These are phyloP conservation scores for Stomatorhinus walkeri DNA, from an alignment of 2,797 vertebrate species.

Conservation along the genomic window DNA sequence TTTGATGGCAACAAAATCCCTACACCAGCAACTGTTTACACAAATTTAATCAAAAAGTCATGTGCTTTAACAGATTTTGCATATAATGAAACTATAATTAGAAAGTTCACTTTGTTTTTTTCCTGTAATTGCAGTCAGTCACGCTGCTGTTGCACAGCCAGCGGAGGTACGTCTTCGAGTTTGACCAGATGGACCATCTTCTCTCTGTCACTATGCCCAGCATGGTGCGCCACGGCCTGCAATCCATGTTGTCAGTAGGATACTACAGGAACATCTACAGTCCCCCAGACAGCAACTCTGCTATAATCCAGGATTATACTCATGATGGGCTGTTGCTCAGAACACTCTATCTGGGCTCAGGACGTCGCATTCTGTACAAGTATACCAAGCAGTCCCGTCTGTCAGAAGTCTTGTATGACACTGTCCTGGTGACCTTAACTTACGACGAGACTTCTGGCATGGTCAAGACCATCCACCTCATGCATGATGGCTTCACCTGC, in stretches of 20 bases:
- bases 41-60: background rate
- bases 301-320: conserved; percentile 78
- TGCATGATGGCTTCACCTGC: conserved; percentile 93
- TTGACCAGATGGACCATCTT: conserved; percentile 84
- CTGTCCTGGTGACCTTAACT: conserved; percentile 90
- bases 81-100: background rate
- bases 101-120: background rate
- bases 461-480: conserved; percentile 97
- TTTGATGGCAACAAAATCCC: background rate
- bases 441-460: conserved; percentile 92
- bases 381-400: conserved; percentile 84
- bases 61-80: background rate
- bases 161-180: conserved; percentile 92
- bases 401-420: conserved; percentile 90
- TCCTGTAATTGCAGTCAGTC: conserved; percentile 69
- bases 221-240: conserved; percentile 88
- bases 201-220: conserved; percentile 93
- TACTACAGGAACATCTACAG: conserved; percentile 94
- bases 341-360: conserved; percentile 80
- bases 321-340: conserved; percentile 80
- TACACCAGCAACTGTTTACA: background rate
- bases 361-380: conserved; percentile 83
- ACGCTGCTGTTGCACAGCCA: conserved; percentile 95
- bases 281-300: conserved; percentile 74
- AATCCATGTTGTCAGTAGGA: conserved; percentile 87